A percentile compares a stretch with the other conserved stretches of the same genome.
phyloP scores from a whole-genome alignment of 2,888 invertebrate species.

The Nowickia ferox region DNA sequence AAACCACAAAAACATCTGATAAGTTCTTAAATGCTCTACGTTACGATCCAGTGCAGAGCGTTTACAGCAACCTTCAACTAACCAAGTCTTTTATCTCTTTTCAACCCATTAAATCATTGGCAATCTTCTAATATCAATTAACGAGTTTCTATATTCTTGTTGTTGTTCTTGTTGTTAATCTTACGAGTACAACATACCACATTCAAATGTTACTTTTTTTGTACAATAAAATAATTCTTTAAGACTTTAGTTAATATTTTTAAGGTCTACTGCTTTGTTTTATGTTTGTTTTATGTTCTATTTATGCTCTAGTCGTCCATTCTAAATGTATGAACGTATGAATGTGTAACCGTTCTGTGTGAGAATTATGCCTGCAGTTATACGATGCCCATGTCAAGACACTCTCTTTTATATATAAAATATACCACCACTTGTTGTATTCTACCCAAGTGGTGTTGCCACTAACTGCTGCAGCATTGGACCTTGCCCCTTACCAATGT shows the following conservation, averaged over 20 bases:
- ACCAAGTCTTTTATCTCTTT: too few species aligned
- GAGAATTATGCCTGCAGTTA: conserved; percentile 69
- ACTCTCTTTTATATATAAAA: conserved; percentile 61
- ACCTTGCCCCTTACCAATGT: neutral
- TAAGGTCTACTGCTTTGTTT: conserved; percentile 3
- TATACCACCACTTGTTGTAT: conserved; percentile 58
- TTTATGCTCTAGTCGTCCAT: conserved; percentile 16
- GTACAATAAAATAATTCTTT: neutral
- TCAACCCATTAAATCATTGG: too few species aligned
- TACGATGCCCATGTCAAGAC: conserved; percentile 72
- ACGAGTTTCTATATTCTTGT: neutral
- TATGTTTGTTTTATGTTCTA: neutral
- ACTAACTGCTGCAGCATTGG: conserved; percentile 30
- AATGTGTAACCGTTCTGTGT: conserved; percentile 68
- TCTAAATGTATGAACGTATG: conserved; percentile 7
- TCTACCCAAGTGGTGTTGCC: neutral
- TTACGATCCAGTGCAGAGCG: too few species aligned
- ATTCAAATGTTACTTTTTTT: conserved; percentile 52
- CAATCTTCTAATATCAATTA: neutral
- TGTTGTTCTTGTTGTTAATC: conserved; percentile 11
- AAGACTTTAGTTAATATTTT: conserved; percentile 45
- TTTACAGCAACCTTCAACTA: too few species aligned
- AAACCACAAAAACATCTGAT: too few species aligned
- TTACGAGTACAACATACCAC: neutral
- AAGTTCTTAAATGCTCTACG: too few species aligned